Percentiles rank a stretch among this genome's conserved stretches.
phyloP scores from a whole-genome alignment of 2,113 vertebrate species.

The Balaenoptera acutorostrata region DNA sequence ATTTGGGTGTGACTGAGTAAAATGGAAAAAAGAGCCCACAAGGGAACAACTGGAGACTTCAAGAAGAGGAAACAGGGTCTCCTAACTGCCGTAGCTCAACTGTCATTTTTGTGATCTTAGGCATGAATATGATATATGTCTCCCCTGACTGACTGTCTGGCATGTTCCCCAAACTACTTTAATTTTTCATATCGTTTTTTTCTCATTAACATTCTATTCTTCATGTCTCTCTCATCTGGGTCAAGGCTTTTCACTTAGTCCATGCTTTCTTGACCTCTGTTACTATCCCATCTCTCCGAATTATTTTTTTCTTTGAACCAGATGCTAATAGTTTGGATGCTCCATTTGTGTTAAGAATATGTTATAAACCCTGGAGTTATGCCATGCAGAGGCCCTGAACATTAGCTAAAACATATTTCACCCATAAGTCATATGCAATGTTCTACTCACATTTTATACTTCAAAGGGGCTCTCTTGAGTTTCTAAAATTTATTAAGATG shows the following conservation, averaged over 20 bases:
- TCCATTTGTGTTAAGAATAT: not conserved
- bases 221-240: not conserved
- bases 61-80: not conserved
- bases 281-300: not conserved
- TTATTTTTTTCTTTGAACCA: not conserved
- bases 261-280: not conserved
- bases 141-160: not conserved
- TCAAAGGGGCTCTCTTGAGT: not conserved
- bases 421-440: not conserved
- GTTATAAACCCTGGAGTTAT: not conserved
- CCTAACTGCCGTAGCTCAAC: not conserved
- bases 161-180: not conserved
- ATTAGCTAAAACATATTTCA: conserved; percentile 18
- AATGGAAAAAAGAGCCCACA: not conserved
- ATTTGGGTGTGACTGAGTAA: not conserved
- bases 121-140: not conserved
- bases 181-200: not conserved
- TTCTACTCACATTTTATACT: not conserved
- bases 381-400: not conserved
- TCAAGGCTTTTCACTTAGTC: not conserved
- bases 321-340: not conserved
- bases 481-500: conserved; percentile 19
- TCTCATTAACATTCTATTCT: not conserved
- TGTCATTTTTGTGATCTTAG: not conserved
- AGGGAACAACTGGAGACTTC: not conserved